Evolutionary conservation across 2,888 invertebrate species (phyloP).

Genomic region (Drosophila planitibia): DNA sequence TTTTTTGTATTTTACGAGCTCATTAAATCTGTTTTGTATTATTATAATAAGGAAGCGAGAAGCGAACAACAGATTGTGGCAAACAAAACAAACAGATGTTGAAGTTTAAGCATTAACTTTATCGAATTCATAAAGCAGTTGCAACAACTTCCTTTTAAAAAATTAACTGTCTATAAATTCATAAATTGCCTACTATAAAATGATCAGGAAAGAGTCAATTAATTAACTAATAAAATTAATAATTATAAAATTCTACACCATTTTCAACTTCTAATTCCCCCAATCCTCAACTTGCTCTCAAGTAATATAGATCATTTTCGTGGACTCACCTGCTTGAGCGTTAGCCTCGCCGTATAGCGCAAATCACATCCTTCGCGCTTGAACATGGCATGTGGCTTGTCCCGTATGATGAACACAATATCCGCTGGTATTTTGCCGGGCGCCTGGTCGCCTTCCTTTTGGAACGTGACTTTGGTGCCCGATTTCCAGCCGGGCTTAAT

Average conservation of each 20-base stretch:
- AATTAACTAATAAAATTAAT: background rate
- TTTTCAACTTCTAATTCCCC: background rate
- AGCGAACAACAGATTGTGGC: background rate
- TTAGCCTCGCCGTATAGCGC: constrained; percentile 94
- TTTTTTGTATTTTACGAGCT: background rate
- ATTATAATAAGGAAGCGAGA: background rate
- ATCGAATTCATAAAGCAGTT: background rate
- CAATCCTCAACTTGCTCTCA: background rate
- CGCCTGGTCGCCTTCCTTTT: constrained; percentile 97
- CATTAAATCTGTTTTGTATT: background rate
- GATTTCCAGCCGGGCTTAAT: constrained; percentile 99
- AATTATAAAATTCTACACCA: background rate
- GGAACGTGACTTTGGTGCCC: constrained; percentile 99
- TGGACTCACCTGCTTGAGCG: constrained; percentile 93
- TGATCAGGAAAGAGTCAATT: background rate
- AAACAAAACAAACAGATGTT: background rate
- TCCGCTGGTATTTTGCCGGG: constrained; percentile 98
- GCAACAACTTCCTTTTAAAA: background rate
- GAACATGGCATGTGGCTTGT: constrained; percentile 96
- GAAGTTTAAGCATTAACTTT: no score
- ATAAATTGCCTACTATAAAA: background rate
- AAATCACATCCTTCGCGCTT: constrained; percentile 98
- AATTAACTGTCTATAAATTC: background rate
- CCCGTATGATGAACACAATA: constrained; percentile 98
- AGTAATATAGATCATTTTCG: background rate